These are phyloP conservation scores for Thermophis baileyi DNA, from an alignment of 2,113 vertebrate species.

Conservation along the genomic window DNA sequence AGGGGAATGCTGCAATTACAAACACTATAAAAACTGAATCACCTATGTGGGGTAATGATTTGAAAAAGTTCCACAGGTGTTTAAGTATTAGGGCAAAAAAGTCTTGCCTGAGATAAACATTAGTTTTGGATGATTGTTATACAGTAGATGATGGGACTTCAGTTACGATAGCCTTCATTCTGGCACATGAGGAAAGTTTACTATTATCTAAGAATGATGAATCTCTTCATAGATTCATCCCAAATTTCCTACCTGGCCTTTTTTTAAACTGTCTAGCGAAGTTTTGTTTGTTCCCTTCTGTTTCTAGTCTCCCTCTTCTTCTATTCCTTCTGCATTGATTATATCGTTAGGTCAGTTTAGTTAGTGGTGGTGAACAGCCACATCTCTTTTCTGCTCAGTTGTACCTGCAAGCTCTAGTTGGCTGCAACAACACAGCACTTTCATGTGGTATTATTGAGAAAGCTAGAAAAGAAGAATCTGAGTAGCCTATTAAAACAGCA, in stretches of 20 bases:
- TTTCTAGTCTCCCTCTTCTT: neutral
- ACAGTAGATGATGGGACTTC: neutral
- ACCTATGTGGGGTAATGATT: neutral
- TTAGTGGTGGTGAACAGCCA: neutral
- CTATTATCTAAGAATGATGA: no score
- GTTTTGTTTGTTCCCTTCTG: neutral
- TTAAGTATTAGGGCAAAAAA: neutral
- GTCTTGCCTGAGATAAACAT: neutral
- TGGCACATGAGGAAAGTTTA: neutral
- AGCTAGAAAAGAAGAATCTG: neutral
- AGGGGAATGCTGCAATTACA: conserved; percentile 26
- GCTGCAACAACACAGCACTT: neutral
- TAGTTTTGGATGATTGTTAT: neutral
- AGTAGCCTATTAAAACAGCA: neutral
- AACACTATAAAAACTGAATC: conserved; percentile 20
- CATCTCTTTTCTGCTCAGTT: neutral
- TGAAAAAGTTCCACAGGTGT: neutral
- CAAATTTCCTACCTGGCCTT: neutral
- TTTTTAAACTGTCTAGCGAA: neutral
- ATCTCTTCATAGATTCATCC: neutral
- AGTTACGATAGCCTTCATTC: neutral
- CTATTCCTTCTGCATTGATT: neutral
- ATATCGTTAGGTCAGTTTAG: neutral
- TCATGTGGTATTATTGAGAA: neutral
- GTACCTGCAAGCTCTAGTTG: neutral